phyloP scores from a whole-genome alignment of 2,113 vertebrate species.

The Bubo bubo region DNA sequence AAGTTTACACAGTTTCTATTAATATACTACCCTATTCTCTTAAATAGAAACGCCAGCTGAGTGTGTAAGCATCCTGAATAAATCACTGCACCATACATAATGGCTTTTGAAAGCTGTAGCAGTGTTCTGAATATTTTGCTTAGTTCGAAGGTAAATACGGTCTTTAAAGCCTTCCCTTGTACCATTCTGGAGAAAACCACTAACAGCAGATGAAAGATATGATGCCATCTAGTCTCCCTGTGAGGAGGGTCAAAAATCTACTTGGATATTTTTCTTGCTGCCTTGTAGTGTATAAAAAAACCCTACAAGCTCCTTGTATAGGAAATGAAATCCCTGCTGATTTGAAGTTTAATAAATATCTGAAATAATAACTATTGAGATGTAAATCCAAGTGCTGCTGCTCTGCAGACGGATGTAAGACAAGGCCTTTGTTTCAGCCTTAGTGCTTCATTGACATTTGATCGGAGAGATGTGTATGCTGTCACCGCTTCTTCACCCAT shows the following conservation, averaged over 20 bases:
- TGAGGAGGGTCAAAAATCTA: neutral
- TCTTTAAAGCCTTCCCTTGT: neutral
- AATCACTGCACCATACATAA: neutral
- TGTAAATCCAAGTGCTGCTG: neutral
- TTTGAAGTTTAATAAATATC: neutral
- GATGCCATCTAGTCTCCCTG: neutral
- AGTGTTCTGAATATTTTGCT: neutral
- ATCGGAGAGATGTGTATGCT: neutral
- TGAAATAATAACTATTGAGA: neutral
- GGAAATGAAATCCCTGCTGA: neutral
- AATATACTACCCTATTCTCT: accelerated
- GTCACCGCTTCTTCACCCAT: neutral
- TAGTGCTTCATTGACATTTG: neutral
- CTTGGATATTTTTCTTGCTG: neutral
- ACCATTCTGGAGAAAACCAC: neutral
- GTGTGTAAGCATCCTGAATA: neutral
- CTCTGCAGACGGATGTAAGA: neutral
- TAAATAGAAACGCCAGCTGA: neutral
- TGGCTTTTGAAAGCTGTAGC: neutral
- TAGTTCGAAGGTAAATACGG: neutral
- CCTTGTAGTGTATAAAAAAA: neutral
- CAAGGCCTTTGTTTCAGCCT: neutral
- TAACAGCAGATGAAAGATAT: neutral
- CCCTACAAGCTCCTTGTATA: neutral
- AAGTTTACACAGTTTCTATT: neutral